Conservation (phyloP, 2,797 vertebrate species). For the Malacoraja senta region DNA sequence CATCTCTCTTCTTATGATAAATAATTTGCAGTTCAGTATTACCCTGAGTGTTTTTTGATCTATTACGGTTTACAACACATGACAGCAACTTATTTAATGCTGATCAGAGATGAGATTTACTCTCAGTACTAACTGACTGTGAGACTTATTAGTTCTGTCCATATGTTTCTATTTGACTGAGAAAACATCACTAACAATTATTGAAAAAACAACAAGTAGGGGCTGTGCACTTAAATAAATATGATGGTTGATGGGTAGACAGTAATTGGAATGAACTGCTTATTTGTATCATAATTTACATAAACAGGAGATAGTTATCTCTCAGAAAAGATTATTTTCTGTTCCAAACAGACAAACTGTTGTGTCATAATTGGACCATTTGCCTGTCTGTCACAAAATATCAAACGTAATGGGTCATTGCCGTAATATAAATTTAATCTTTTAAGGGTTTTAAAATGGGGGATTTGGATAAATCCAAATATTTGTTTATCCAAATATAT, state of each 20-base stretch:
- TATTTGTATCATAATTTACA: not conserved
- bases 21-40: not conserved
- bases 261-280: constrained; percentile 10
- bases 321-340: too few relatives aligned
- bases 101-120: not conserved
- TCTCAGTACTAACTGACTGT: not conserved
- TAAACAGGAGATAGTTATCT: not conserved
- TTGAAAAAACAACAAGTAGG: too few relatives aligned
- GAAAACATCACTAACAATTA: not conserved
- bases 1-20: not conserved
- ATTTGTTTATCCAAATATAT: too few relatives aligned
- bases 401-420: not conserved
- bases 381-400: not conserved
- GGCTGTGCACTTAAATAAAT: not conserved
- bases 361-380: not conserved
- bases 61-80: not conserved
- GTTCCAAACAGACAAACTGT: not conserved
- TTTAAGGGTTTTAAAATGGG: not conserved
- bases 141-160: too few relatives aligned
- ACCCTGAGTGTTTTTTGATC: not conserved
- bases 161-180: not conserved
- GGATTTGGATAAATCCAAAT: too few relatives aligned
- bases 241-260: not conserved
- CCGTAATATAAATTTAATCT: not conserved
- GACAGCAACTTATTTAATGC: not conserved